Percentiles rank a stretch among this genome's conserved stretches.
Evolutionary conservation across 2,113 vertebrate genomes (phyloP).

Genomic region (Sminthopsis crassicaudata): DNA sequence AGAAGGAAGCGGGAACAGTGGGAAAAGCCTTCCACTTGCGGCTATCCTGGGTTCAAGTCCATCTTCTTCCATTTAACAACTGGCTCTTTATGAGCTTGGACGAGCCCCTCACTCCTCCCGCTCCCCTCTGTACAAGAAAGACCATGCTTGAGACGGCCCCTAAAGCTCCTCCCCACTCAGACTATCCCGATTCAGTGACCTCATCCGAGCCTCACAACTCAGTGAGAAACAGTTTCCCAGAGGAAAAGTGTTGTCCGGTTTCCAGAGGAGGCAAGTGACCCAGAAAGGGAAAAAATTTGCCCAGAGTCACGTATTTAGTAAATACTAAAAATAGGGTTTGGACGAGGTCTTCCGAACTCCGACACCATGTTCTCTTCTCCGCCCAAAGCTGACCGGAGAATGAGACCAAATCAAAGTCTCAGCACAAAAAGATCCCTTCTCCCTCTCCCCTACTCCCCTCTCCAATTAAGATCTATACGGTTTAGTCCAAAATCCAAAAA

Average conservation of each 20-base stretch:
- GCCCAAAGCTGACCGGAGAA: neutral
- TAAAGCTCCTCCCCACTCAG: neutral
- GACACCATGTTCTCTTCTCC: neutral
- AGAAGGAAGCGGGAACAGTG: neutral
- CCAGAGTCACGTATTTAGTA: neutral
- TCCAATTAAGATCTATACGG: neutral
- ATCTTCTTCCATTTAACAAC: neutral
- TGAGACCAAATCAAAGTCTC: neutral
- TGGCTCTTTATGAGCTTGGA: neutral
- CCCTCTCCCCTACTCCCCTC: neutral
- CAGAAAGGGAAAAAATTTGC: neutral
- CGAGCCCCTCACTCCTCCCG: neutral
- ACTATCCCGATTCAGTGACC: too few species aligned
- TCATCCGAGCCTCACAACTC: too few species aligned
- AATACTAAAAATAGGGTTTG: neutral
- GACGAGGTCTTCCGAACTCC: neutral
- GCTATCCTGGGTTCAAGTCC: neutral
- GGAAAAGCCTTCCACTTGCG: constrained; percentile 35
- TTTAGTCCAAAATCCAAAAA: neutral
- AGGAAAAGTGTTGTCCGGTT: neutral
- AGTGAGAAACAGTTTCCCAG: neutral
- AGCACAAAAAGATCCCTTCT: neutral
- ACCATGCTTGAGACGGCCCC: neutral
- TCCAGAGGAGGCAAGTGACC: neutral
- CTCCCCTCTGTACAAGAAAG: neutral